Evolutionary conservation across 2,888 invertebrate genomes (phyloP), one percentile per base, ranked within the genome.

Genomic region (Lymantria dispar): DNA sequence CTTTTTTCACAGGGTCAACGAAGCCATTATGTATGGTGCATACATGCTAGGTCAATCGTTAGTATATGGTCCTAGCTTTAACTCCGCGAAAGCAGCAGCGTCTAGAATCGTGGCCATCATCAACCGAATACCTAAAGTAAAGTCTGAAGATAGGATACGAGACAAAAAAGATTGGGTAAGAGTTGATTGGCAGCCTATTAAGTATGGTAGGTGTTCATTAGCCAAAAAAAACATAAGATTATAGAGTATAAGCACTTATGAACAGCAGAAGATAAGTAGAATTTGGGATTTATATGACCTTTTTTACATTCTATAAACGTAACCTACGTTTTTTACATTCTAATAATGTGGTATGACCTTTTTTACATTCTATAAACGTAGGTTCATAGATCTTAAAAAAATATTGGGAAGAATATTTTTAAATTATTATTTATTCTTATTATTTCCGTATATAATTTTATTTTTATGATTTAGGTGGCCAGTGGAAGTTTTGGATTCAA

Each of bases 11-110:
- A 95, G 95, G 61, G 95, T 96, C 0, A 94, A 94, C 8, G 95
- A 96, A 78, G 94, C 95, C 0, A 81, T 96, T 2, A 94, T 96
- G 78, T 95, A 95, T 59, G 96, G 96, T 7, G 94, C 95, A 0
- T 95, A 95, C 92, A 95, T 95, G 95, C 77, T 96, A 63, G 96
- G 95, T 0, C 95, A 95, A 76, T 94, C 95, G 0, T 78, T 96
- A 41, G 95, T 95, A 0, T 96, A 95, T 74, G 95, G 95, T 0
- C 96, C 96, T 0, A 95, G 95, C 72, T 95, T 95, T 58, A 94
- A 94, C 68, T 94, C 94, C 12, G 96, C 95, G 0, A 94, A 94
- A 63, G 66, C 74, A 1, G 85, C 87, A 43, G 90, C 81, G 5
- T 82, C 86, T 0, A 75, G 88, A 43, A 86, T 91, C 7, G 55